Base-by-base conservation (phyloP, 2,888 invertebrate genomes). In the Vandiemenella viatica region DNA sequence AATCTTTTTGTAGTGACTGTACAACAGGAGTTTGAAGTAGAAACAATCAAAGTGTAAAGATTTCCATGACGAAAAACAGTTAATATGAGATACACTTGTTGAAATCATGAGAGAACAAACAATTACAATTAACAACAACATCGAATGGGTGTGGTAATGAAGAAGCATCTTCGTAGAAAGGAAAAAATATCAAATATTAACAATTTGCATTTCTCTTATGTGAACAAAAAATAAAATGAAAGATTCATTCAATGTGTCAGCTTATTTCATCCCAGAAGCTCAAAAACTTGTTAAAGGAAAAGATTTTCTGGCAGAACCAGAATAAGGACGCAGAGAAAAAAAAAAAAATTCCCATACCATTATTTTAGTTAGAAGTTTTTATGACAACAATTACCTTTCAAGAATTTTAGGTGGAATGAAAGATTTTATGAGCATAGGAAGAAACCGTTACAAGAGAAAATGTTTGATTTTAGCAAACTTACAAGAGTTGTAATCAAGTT, bases 351-450 rank as follows among this genome's bases (percentile, higher is more conserved):
- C 44, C 22, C 8, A 44, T 22, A 44, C 22, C 22, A 21, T 22
- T n/a, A 23, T 22, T 22, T 23, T 21, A 23, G 44, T 44, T 16
- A 43, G 22, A 44, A 44, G 4, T 8, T 44, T 44, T 22, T 44
- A 44, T 44, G 44, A 44, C n/a, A 44, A 23, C n/a, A 23, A 23
- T 44, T 6, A 23, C 10, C 44, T 22, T 19, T 44, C 44, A n/a
- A n/a, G n/a, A n/a, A n/a, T n/a, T n/a, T n/a, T 23, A 1, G 1
- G 8, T 22, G 44, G 44, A 44, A 44, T 23, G 4, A 22, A 21
- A n/a, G 44, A 44, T 44, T 6, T 22, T 15, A 22, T 23, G 23
- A 44, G 22, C n/a, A 5, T 4, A 44, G 22, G 44, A 15, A 44
- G 22, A 44, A 43, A 43, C n/a, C n/a, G 20, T 16, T 18, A 44